Evolutionary conservation across 2,888 invertebrate genomes (phyloP), one percentile per base, ranked within the genome.

Genomic region (Chalcis sispes): DNA sequence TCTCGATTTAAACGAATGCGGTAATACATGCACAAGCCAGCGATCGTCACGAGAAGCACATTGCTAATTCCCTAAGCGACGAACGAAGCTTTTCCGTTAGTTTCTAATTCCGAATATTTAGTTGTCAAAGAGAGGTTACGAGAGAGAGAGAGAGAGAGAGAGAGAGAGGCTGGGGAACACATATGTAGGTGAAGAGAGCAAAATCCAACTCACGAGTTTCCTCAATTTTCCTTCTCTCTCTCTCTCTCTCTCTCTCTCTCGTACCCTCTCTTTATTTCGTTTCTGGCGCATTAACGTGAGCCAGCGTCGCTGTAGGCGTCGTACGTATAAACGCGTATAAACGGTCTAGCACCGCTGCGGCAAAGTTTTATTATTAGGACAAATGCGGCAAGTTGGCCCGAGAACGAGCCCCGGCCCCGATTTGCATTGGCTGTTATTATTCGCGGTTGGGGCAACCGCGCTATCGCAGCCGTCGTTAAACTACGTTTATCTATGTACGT

Each of bases 301-400:
- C 5, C 40, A 20, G 10, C 3, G 18, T 36, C 29, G 2, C 5
- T 4, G 1, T 20, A 10, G 18, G 20, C 10, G 18, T 23, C 15
- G 3, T 62, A 15, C 18, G 23, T 50, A 23, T 27, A 18, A 15
- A 18, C 8, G 18, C 18, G 10, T 64, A 29, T 64, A 29, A 1
- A 48, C 18, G n/a, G n/a, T n/a, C n/a, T n/a, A n/a, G n/a, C n/a
- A n/a, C n/a, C n/a, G 40, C 25, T 27, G 58, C 20, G 46, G n/a
- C 48, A 59, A 61, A 70, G 23, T 70, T 70, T 70, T 70, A 59
- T 52, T 70, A 70, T 70, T 70, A 61, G 61, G 61, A 70, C 61
- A 61, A 61, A 70, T 70, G 70, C 52, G 27, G 52, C 61, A 61
- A 69, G 69, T 69, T 69, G 48, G 65, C n/a, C n/a, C n/a, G n/a